Base-by-base conservation (phyloP, 2,113 vertebrate genomes). In the Pongo pygmaeus region DNA sequence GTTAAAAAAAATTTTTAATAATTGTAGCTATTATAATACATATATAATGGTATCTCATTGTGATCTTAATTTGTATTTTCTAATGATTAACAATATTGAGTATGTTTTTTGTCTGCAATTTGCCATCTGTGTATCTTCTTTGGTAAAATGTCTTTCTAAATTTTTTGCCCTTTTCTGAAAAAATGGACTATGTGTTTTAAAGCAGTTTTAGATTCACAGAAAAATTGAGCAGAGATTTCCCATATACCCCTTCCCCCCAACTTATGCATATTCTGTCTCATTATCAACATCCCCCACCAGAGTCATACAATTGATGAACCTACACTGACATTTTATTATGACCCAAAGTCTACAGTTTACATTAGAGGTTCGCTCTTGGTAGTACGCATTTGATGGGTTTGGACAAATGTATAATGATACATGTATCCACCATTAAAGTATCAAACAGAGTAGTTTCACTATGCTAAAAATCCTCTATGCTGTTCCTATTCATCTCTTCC, bases 21-120 rank as follows among this genome's bases (percentile, higher is more conserved):
- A 67, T 75, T 84, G 46, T 89, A 88, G 74, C 9, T 40, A 74
- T 89, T 50, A 32, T 55, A 87, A 48, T 79, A 91, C 22, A 10
- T 80, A 6, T 78, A 4, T 84, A 70, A 27, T 91, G 46, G 9
- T 87, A 61, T 55, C 18, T 91, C 25, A 30, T 70, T 78, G 17
- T 83, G 22, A 17, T 91, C 84, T 94, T 88, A 10, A 43, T 84
- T 96, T 92, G 40, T 46, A 43, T 94, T 95, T 94, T 30, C 32
- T 88, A 38, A 46, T 78, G 77, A 91, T 40, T 93, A 80, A 67
- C 70, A 67, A 50, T 85, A n/a, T 84, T 18, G 12, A 67, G 10
- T 48, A 67, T 67, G 10, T 80, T 93, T 64, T 89, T 85, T 69
- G 38, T 85, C 10, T 72, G 43, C 17, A 46, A 13, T 70, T 84